Base-by-base conservation (phyloP, 2,797 vertebrate species). In the Dromococcyx pavoninus region DNA sequence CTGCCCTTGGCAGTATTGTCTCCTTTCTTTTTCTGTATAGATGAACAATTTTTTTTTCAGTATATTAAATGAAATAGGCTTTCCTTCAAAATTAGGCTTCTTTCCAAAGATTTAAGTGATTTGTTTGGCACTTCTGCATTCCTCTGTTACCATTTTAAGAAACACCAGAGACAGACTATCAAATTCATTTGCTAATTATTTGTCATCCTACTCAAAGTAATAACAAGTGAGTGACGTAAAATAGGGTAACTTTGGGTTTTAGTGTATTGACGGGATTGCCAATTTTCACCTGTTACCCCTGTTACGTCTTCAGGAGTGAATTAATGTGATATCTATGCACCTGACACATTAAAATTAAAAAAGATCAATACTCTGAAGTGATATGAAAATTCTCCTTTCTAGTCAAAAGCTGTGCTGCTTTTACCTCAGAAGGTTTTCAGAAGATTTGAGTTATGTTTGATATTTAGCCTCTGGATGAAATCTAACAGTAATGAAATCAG, bases 401-500 rank as follows among this genome's bases (percentile, higher is more conserved):
- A 78, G n/a, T 43, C 81, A 67, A 73, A 71, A 79, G 48, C 81
- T 65, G 23, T 27, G 35, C 37, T 88, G 22, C 79, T 94, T 93
- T 89, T 77, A 32, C 41, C 85, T 77, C 6, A 17, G 64, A 70
- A 64, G 30, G 51, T 79, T 92, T 93, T 85, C 80, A 93, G 83
- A 72, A 54, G 77, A 27, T 70, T 61, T 76, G 39, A 78, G 53
- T 50, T 88, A 70, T 39, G 50, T 91, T 94, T 95, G 87, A 91
- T 92, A 61, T 77, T 85, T n/a, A 53, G 86, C 54, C 33, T 81
- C 57, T 71, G 75, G 87, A 86, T 93, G 57, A 71, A 93, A 77
- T 64, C 32, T 79, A 75, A 41, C 67, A 37, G 24, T 16, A 83
- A 64, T 35, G 69, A 61, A 82, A 96, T 89, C 6, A 18, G 28